Evolutionary conservation across 2,113 vertebrate genomes (phyloP).

Genomic region (Myxocyprinus asiaticus): DNA sequence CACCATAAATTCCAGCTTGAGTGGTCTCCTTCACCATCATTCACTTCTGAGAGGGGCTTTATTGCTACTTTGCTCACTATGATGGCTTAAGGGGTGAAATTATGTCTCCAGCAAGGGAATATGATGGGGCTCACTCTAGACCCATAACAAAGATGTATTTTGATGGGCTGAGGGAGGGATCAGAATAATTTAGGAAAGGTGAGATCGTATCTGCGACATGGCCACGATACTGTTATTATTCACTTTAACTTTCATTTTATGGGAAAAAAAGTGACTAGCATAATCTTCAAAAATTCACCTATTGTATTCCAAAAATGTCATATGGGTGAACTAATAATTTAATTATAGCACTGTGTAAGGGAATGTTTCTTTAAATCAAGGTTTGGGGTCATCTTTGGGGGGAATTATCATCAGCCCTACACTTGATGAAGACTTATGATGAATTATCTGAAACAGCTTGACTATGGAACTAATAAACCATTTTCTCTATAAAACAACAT

Average conservation of each 20-base stretch:
- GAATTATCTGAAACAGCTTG: neutral
- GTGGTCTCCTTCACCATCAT: conserved; percentile 45
- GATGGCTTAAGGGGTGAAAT: conserved; percentile 58
- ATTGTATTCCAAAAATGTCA: too few relatives aligned
- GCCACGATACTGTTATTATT: neutral
- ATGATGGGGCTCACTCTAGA: too few relatives aligned
- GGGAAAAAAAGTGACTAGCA: too few relatives aligned
- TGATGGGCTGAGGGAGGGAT: neutral
- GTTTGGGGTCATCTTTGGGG: too few relatives aligned
- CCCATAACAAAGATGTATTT: conserved; percentile 10
- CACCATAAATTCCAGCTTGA: conserved; percentile 52
- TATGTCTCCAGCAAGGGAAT: too few relatives aligned
- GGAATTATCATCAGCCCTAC: neutral
- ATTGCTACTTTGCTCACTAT: conserved; percentile 7
- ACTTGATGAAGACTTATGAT: neutral
- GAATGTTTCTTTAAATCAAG: too few relatives aligned
- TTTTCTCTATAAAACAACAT: conserved; percentile 1
- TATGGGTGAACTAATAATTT: too few relatives aligned
- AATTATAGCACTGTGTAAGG: too few relatives aligned
- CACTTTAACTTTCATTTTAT: too few relatives aligned
- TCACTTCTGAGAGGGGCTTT: conserved; percentile 31
- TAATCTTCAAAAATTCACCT: too few relatives aligned
- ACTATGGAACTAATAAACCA: neutral
- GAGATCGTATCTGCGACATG: neutral
- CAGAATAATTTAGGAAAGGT: neutral